Evolutionary conservation across 1,140 invertebrate genomes (phyloP).

Genomic region (Nylanderia fulva): DNA sequence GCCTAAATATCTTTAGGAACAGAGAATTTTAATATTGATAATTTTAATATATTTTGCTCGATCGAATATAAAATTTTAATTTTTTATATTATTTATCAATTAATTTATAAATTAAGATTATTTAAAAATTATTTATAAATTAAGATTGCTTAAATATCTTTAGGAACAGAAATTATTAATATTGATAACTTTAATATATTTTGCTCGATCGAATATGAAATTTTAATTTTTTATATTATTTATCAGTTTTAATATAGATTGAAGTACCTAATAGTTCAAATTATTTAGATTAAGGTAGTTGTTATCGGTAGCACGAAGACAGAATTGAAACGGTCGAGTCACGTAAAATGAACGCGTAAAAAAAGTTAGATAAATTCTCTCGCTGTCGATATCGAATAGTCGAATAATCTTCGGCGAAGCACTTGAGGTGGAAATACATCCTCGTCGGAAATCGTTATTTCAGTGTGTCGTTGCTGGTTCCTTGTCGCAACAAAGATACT

Average conservation of each 20-base stretch:
- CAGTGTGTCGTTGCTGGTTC: conserved; percentile 51
- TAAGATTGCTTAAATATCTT: not conserved
- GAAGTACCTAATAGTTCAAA: not conserved
- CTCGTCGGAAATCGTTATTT: conserved; percentile 46
- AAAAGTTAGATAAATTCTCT: conserved; percentile 24
- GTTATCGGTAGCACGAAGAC: not conserved
- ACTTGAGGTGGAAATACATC: conserved; percentile 37
- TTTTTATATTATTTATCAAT: conserved; percentile 1
- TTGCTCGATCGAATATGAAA: not conserved
- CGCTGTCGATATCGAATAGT: conserved; percentile 21
- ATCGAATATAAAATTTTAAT: too few species aligned
- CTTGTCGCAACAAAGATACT: conserved; percentile 46
- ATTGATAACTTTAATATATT: not conserved
- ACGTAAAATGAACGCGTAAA: not conserved
- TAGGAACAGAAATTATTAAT: not conserved
- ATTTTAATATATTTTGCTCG: too few species aligned
- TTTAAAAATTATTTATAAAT: too few species aligned
- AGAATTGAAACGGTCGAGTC: not conserved
- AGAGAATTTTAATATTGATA: not conserved
- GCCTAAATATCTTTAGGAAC: not conserved
- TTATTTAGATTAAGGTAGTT: not conserved
- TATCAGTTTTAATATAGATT: not conserved
- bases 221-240: not conserved
- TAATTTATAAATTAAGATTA: too few species aligned
- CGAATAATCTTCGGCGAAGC: conserved; percentile 31